Base-by-base conservation (phyloP, 2,888 invertebrate species). In the Drosophila meridionalis region DNA sequence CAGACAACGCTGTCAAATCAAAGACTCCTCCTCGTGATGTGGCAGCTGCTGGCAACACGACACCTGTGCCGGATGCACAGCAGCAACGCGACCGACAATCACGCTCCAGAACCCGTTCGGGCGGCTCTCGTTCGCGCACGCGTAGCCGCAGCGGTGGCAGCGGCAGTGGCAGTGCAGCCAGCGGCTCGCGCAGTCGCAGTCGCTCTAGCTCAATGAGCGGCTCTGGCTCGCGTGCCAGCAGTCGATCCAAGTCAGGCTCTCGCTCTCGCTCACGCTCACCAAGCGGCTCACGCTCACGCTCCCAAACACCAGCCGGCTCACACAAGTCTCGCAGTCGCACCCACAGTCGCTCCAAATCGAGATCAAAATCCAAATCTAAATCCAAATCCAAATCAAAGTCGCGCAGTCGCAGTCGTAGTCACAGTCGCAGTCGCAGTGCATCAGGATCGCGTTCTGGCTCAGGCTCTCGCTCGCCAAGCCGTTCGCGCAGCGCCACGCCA, bases 381-480 rank as follows among this genome's bases (percentile, higher is more conserved):
- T 76, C 75, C 0, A 73, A 59, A 20, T 76, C 76, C 0, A 69
- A 69, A 34, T 77, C 76, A 8, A 87, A 93, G 9, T 94, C 76
- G 7, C 76, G 40, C 28, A 83, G 88, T 26, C 77, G 82, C 7
- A 76, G 80, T 34, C 83, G 80, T 3, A 76, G 79, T 34, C 83
- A 76, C 20, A 76, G 79, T 36, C 82, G 81, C 4, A 77, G 80
- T 34, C 84, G 78, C 26, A 78, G 80, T 52, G 74, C 50, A 11
- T 82, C 87, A 3, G 89, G 87, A 7, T 91, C 92, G 1, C 83
- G 89, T n/a, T 91, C 92, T 2, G 77, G 81, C 4, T 93, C 93
- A 2, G 89, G 88, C 2, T 94, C 94, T 0, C 92, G 93, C 78
- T 93, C 92, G 1, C 92, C 87, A n/a, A 90, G 83, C 1, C 92